phyloP scores from a whole-genome alignment of 2,797 vertebrate genomes.

The Coregonus sp. region DNA sequence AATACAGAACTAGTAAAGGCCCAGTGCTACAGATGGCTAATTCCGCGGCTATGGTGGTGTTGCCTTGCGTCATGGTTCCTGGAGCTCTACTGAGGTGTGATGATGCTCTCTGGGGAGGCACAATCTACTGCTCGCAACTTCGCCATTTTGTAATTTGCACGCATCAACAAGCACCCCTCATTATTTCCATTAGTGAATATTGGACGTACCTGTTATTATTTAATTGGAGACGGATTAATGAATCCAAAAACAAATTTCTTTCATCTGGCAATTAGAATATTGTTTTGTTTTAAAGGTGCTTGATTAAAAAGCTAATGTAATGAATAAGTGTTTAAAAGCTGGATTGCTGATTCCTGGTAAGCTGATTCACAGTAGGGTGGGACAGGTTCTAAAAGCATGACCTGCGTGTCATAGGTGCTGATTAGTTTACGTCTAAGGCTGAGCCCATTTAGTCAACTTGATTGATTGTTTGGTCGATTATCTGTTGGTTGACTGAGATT shows the following conservation, averaged over 20 bases:
- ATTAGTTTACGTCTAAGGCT: not conserved
- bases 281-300: not conserved
- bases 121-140: slow-evolving; percentile 32
- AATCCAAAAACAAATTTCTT: slow-evolving; percentile 33
- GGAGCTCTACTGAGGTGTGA: slow-evolving; percentile 49
- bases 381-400: not conserved
- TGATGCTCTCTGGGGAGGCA: slow-evolving; percentile 40
- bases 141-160: slow-evolving; percentile 54
- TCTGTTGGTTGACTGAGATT: too few species aligned
- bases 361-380: not conserved
- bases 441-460: too few species aligned
- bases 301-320: not conserved
- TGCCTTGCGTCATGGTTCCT: slow-evolving; percentile 15
- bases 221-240: slow-evolving; percentile 60
- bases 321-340: not conserved
- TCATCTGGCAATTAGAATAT: slow-evolving; percentile 6
- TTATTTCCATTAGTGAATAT: slow-evolving; percentile 61
- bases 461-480: too few species aligned
- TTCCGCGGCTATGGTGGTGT: not conserved
- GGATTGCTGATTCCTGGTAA: not conserved
- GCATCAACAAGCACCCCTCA: slow-evolving; percentile 52
- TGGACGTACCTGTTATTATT: slow-evolving; percentile 47
- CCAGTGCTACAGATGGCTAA: too few species aligned
- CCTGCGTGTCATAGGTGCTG: not conserved
- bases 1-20: too few species aligned